These are phyloP conservation scores for Macrochelys suwanniensis DNA, from an alignment of 2,797 vertebrate species.

Conservation along the genomic window DNA sequence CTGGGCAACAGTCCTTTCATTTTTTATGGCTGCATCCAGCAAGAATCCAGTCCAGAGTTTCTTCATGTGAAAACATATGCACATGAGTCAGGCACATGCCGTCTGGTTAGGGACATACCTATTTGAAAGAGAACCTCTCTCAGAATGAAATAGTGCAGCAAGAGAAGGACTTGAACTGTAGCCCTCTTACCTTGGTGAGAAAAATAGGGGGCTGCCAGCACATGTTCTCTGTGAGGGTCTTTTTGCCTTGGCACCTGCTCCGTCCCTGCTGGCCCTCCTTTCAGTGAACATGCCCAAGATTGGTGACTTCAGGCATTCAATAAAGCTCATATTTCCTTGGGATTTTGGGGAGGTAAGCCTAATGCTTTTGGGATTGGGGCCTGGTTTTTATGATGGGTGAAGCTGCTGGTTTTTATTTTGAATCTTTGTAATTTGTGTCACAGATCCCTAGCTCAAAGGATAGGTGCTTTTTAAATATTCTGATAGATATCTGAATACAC, in stretches of 20 bases:
- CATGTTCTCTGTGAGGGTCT: not conserved
- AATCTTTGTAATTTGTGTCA: not conserved
- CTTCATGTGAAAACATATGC: not conserved
- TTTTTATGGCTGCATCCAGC: not conserved
- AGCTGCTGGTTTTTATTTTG: not conserved
- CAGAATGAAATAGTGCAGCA: not conserved
- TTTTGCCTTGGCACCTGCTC: not conserved
- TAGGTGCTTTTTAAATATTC: not conserved
- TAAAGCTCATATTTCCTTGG: not conserved
- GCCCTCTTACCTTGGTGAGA: not conserved
- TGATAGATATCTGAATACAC: not conserved
- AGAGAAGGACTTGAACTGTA: not conserved
- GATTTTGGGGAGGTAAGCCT: not conserved
- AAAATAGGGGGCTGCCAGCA: not conserved
- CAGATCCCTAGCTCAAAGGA: not conserved
- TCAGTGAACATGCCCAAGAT: not conserved
- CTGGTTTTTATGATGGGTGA: no score
- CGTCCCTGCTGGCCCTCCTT: not conserved
- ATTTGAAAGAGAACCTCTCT: not conserved
- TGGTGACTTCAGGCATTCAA: not conserved
- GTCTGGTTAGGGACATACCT: not conserved
- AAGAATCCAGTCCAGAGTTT: not conserved
- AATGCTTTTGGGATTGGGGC: rapidly evolving
- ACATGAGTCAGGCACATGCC: not conserved
- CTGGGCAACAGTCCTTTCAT: not conserved